These are phyloP conservation scores for Silurus meridionalis DNA, from an alignment of 2,113 vertebrate species.

Conservation along the genomic window DNA sequence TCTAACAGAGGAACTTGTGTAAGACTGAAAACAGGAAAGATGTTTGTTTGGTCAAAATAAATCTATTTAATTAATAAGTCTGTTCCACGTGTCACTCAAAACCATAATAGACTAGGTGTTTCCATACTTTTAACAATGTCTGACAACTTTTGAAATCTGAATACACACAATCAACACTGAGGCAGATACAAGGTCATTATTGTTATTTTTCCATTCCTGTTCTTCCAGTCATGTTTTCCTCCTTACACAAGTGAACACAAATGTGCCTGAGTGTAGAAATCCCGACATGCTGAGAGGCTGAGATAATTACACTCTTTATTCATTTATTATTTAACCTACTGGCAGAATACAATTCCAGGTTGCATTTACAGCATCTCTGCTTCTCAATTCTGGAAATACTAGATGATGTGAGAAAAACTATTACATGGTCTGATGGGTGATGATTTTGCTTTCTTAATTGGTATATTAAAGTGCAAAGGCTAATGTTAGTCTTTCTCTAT, in stretches of 20 bases:
- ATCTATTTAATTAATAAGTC: too few relatives aligned
- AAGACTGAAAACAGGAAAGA: too few relatives aligned
- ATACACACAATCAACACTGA: background rate
- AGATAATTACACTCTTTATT: conserved; percentile 17
- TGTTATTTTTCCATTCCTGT: background rate
- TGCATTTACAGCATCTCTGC: background rate
- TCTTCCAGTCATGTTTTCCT: background rate
- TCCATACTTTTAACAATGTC: too few relatives aligned
- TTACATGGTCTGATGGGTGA: background rate
- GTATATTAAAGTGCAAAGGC: background rate
- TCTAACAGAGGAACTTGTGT: too few relatives aligned
- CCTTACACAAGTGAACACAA: conserved; percentile 6
- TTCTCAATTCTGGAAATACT: background rate
- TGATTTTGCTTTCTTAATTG: background rate
- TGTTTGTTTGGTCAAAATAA: too few relatives aligned
- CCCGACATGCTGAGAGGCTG: conserved; percentile 7
- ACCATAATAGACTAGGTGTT: too few relatives aligned
- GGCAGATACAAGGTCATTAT: background rate
- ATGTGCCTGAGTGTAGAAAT: background rate
- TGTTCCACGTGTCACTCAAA: too few relatives aligned
- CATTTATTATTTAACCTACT: conserved; percentile 22
- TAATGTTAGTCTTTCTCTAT: background rate
- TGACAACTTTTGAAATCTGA: too few relatives aligned
- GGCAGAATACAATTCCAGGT: background rate
- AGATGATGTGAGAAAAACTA: background rate